Evolutionary conservation across 2,113 vertebrate species (phyloP).

Genomic region (Peromyscus polionotus): DNA sequence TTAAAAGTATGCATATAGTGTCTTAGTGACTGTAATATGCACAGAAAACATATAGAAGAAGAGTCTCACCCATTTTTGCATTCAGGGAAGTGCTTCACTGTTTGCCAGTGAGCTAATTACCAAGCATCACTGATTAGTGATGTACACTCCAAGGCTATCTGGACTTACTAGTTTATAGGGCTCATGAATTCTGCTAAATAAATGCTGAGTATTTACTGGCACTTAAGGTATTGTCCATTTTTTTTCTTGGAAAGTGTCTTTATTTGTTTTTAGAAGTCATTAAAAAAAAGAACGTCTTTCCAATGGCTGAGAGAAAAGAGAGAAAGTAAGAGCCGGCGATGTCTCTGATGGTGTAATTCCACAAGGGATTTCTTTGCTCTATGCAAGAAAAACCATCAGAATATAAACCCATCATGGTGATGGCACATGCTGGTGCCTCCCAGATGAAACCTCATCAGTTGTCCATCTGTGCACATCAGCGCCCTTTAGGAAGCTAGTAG

Average conservation of each 20-base stretch:
- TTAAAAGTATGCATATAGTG: neutral
- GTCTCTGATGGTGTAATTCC: neutral
- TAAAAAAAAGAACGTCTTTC: conserved; percentile 8
- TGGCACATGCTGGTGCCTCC: neutral
- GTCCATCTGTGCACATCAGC: neutral
- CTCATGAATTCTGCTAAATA: conserved; percentile 43
- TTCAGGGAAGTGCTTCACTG: neutral
- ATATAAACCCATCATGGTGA: neutral
- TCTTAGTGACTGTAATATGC: neutral
- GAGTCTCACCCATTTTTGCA: neutral
- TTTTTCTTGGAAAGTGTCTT: neutral
- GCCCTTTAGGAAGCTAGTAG: conserved; percentile 9
- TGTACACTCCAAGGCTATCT: neutral
- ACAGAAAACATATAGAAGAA: neutral
- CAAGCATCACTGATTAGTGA: neutral
- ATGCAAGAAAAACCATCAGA: neutral
- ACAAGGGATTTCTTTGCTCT: conserved; percentile 12
- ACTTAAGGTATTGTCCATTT: neutral
- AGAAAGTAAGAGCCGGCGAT: neutral
- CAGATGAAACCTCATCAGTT: neutral
- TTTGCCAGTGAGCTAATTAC: neutral
- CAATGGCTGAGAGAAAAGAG: neutral
- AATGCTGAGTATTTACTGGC: neutral
- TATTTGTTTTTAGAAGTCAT: conserved; percentile 20
- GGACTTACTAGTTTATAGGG: neutral